phyloP scores from a whole-genome alignment of 2,113 vertebrate genomes.

The Peucedramus taeniatus region DNA sequence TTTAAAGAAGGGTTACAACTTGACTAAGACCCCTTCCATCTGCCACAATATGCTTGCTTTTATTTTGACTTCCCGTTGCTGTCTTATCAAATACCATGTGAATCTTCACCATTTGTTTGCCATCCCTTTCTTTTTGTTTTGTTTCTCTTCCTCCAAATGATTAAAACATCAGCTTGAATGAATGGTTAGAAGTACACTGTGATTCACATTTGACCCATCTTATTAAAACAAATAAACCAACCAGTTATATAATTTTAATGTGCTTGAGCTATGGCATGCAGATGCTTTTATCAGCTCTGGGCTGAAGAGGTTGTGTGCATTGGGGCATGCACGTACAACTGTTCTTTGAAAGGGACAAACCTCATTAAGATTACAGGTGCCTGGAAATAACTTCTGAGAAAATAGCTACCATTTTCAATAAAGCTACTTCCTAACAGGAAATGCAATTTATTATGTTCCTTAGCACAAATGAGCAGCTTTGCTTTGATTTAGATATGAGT shows the following conservation, averaged over 20 bases:
- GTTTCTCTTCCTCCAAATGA: conserved; percentile 77
- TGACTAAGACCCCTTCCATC: conserved; percentile 72
- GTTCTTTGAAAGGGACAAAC: conserved; percentile 76
- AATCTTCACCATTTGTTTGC: conserved; percentile 74
- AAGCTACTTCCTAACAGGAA: conserved; percentile 69
- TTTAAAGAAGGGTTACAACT: conserved; percentile 62
- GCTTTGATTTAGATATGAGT: background rate
- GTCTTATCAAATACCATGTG: conserved; percentile 74
- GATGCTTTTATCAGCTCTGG: conserved; percentile 79
- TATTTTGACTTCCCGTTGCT: conserved; percentile 75
- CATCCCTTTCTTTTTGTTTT: conserved; percentile 67
- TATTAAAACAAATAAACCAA: conserved; percentile 74
- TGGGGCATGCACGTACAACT: conserved; percentile 69
- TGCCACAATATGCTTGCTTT: conserved; percentile 75
- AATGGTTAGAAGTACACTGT: conserved; percentile 72
- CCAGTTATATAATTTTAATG: conserved; percentile 44
- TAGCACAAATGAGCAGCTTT: conserved; percentile 6
- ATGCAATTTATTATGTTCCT: conserved; percentile 64
- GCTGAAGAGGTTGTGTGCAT: conserved; percentile 65
- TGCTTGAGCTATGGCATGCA: conserved; percentile 54
- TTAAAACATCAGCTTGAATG: conserved; percentile 76
- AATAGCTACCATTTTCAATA: conserved; percentile 74
- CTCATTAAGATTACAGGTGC: conserved; percentile 79
- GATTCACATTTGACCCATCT: conserved; percentile 67
- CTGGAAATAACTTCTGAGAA: conserved; percentile 70